Conservation (phyloP, 2,888 invertebrate genomes). For the Margaritifera margaritifera region DNA sequence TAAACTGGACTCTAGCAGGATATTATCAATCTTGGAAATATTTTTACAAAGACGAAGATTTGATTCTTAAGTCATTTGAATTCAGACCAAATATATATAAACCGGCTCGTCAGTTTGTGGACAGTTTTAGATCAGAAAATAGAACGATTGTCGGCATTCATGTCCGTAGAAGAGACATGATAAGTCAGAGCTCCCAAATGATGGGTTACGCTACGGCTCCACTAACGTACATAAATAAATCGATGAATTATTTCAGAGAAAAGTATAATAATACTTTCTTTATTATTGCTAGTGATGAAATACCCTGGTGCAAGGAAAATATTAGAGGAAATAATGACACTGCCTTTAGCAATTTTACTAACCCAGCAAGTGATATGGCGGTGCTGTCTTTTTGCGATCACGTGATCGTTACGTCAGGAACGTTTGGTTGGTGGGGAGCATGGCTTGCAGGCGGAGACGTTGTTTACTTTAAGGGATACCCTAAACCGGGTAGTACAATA, state of each 20-base stretch:
- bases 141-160: too few species aligned
- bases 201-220: too few species aligned
- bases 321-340: slow-evolving; percentile 13
- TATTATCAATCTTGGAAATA: slow-evolving; percentile 58
- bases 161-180: slow-evolving; percentile 16
- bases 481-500: slow-evolving; percentile 25
- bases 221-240: too few species aligned
- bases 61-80: slow-evolving; percentile 31
- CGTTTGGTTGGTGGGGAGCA: slow-evolving; percentile 35
- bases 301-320: slow-evolving; percentile 39
- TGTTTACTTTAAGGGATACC: slow-evolving; percentile 20
- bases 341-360: slow-evolving; percentile 8
- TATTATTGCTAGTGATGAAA: slow-evolving; percentile 45
- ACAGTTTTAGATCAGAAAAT: too few species aligned
- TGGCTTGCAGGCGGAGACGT: slow-evolving; percentile 28
- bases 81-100: too few species aligned
- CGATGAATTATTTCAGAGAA: slow-evolving; percentile 36
- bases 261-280: slow-evolving; percentile 37
- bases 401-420: slow-evolving; percentile 25
- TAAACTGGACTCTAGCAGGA: slow-evolving; percentile 45
- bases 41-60: slow-evolving; percentile 30
- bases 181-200: slow-evolving; percentile 12
- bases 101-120: slow-evolving; percentile 22
- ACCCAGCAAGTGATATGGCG: slow-evolving; percentile 21
- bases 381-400: slow-evolving; percentile 18